Evolutionary conservation across 2,113 vertebrate genomes (phyloP), one percentile per base, ranked within the genome.

Genomic region (Dipodomys stephensi): DNA sequence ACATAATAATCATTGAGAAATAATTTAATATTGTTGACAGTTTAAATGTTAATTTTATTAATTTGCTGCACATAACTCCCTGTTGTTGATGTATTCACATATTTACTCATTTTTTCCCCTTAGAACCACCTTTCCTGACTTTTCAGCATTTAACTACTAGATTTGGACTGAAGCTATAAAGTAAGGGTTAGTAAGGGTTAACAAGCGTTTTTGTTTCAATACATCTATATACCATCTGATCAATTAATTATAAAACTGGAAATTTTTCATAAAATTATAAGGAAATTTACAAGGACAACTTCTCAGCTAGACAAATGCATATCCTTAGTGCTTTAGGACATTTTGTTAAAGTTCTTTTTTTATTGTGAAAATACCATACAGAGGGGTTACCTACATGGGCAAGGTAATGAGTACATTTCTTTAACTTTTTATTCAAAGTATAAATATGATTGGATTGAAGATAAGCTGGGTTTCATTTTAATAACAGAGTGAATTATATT

Each of bases 121-220:
- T 28, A 53, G 20, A 94, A 32, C 87, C 25, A 88, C 1, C 4
- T 69, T 88, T 89, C 5, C 81, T 89, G 18, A 0, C 20, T 84
- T 84, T 89, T 19, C 2, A 28, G 44, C 68, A 73, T 90, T 82
- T 90, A 53, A 67, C 25, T 8, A 62, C 32, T 62, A 16, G 77
- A 87, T 49, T 78, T 78, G 7, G 22, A 62, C 79, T 82, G 62
- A 35, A 7, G 15, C 2, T 15, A 84, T 27, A 57, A 81, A 65
- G 3, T 46, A 35, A 35, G 25, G 32, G 20, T 5, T 81, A 10
- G 39, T 78, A 90, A 85, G 8, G 11, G 2, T 0, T n/a, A n/a
- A n/a, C n/a, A n/a, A n/a, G n/a, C n/a, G n/a, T 35, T 90, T 92
- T 88, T 82, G 81, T 88, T 88, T 11, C 32, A 88, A 77, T 92